Percentiles rank a stretch among this genome's conserved stretches.
Evolutionary conservation across 2,797 vertebrate genomes (phyloP).

Genomic region (Dicrostonyx torquatus): DNA sequence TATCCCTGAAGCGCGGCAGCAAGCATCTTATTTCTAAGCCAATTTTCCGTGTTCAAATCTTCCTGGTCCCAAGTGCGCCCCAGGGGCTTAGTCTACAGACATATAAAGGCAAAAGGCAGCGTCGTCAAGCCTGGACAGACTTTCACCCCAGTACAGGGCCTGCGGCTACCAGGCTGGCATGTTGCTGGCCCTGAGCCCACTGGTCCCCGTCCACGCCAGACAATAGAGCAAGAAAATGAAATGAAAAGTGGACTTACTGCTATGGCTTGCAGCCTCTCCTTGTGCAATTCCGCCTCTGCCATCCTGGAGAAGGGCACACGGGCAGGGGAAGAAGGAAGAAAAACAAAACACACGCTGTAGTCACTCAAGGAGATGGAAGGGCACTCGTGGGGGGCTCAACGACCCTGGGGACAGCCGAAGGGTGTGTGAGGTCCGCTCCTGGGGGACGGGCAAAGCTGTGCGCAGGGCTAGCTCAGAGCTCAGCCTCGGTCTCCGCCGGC

Average conservation of each 20-base stretch:
- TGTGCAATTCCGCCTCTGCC: slow-evolving; percentile 98
- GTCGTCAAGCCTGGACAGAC: slow-evolving; percentile 68
- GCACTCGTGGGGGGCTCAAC: slow-evolving; percentile 75
- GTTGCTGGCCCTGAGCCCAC: slow-evolving; percentile 45
- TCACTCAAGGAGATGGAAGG: slow-evolving; percentile 76
- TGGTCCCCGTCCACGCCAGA: slow-evolving; percentile 63
- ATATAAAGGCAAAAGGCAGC: not conserved
- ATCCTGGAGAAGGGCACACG: slow-evolving; percentile 93
- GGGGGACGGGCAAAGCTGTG: slow-evolving; percentile 83
- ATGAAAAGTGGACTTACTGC: slow-evolving; percentile 92
- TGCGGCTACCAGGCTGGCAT: slow-evolving; percentile 60
- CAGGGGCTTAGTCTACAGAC: slow-evolving; percentile 63
- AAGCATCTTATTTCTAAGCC: slow-evolving; percentile 79
- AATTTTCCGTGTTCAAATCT: slow-evolving; percentile 67
- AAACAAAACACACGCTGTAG: slow-evolving; percentile 80
- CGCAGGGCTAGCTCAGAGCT: slow-evolving; percentile 83
- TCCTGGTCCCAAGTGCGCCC: slow-evolving; percentile 68
- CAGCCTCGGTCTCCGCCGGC: slow-evolving; percentile 89
- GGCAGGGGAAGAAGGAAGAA: slow-evolving; percentile 67
- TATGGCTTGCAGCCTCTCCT: slow-evolving; percentile 98
- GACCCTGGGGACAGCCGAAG: slow-evolving; percentile 28
- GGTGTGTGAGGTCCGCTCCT: slow-evolving; percentile 78
- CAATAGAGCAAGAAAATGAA: slow-evolving; percentile 83
- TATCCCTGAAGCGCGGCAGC: slow-evolving; percentile 72
- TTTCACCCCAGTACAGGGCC: slow-evolving; percentile 60